Conservation (phyloP, 1,140 invertebrate species). For the Aphelinus certus region DNA sequence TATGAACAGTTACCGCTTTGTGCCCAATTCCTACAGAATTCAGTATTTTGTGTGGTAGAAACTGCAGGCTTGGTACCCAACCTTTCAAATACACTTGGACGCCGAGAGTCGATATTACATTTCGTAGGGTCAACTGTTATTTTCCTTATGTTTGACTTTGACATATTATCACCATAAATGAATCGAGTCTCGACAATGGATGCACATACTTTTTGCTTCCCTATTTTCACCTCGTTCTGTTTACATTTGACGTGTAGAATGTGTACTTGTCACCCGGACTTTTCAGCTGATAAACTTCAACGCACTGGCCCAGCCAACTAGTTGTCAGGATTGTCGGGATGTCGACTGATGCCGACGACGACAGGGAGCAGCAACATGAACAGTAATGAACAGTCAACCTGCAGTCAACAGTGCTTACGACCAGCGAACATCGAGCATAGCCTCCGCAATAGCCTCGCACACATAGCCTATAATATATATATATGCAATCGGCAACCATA, state of each 20-base stretch:
- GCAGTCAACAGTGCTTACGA: no score
- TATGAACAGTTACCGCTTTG: slow-evolving; percentile 79
- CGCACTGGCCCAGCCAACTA: no score
- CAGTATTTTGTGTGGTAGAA: slow-evolving; percentile 61
- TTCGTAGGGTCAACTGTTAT: slow-evolving; percentile 79
- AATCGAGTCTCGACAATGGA: slow-evolving; percentile 62
- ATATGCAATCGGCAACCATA: slow-evolving; percentile 20
- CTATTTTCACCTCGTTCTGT: slow-evolving; percentile 16
- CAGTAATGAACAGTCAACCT: no score
- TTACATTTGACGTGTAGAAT: slow-evolving; percentile 11
- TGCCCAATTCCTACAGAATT: slow-evolving; percentile 80
- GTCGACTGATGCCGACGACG: no score
- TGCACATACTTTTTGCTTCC: slow-evolving; percentile 54
- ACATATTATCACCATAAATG: slow-evolving; percentile 72
- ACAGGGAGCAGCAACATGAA: no score
- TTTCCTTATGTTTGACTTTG: slow-evolving; percentile 81
- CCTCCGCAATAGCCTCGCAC: no score
- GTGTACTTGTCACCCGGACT: no score
- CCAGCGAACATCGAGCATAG: no score
- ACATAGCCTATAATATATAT: slow-evolving; percentile 16
- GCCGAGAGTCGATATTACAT: slow-evolving; percentile 71
- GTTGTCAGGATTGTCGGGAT: no score
- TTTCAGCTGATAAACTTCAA: no score
- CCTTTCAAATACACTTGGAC: slow-evolving; percentile 82
- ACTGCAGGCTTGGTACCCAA: slow-evolving; percentile 77